Evolutionary conservation across 2,797 vertebrate genomes (phyloP).

Genomic region (Poecilia velifera): DNA sequence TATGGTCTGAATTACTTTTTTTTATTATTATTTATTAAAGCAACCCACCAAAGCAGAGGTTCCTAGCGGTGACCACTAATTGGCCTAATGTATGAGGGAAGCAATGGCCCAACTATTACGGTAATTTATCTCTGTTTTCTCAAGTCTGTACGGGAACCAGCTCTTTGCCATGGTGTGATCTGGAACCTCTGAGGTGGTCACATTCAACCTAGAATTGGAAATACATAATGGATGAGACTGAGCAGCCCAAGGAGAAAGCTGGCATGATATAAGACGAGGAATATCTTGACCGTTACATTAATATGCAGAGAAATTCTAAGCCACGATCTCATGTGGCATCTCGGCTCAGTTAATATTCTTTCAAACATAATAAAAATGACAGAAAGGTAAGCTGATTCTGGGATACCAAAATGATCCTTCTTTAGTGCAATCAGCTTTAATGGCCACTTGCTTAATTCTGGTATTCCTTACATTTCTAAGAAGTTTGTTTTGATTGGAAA

Average conservation of each 20-base stretch:
- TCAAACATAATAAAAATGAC: conserved; percentile 7
- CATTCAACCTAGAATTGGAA: conserved; percentile 64
- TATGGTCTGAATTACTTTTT: conserved; percentile 71
- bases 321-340: conserved; percentile 52
- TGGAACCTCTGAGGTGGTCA: conserved; percentile 59
- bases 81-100: conserved; percentile 72
- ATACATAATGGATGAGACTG: conserved; percentile 75
- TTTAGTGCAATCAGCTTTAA: conserved; percentile 44
- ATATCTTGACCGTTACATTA: conserved; percentile 66
- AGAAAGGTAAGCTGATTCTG: conserved; percentile 48
- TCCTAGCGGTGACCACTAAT: conserved; percentile 66
- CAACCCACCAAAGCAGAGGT: conserved; percentile 53
- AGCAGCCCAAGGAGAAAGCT: conserved; percentile 63
- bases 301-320: conserved; percentile 58
- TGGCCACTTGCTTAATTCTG: conserved; percentile 25
- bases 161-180: conserved; percentile 39
- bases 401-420: conserved; percentile 37
- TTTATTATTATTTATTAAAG: conserved; percentile 27
- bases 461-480: conserved; percentile 11
- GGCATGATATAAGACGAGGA: conserved; percentile 65
- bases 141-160: conserved; percentile 42
- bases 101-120: conserved; percentile 46
- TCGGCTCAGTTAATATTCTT: conserved; percentile 61
- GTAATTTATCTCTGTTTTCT: conserved; percentile 44
- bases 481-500: neutral